phyloP scores from a whole-genome alignment of 2,113 vertebrate genomes.

The Pseudolaguvia tuberculata region DNA sequence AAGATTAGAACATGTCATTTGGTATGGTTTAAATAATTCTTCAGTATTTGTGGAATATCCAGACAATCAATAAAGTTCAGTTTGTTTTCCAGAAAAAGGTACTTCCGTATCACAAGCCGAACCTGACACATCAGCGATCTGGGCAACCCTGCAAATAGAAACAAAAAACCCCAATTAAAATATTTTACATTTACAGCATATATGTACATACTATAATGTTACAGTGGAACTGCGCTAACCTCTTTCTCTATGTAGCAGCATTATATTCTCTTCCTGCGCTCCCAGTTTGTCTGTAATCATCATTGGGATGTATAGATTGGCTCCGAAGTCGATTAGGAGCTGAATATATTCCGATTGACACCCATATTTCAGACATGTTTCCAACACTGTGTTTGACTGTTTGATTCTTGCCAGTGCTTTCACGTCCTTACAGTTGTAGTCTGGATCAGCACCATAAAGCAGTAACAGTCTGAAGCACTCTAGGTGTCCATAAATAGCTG shows the following conservation, averaged over 20 bases:
- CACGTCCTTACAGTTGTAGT: conserved; percentile 69
- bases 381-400: conserved; percentile 72
- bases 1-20: conserved; percentile 46
- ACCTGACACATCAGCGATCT: conserved; percentile 85
- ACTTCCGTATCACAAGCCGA: conserved; percentile 71
- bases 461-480: conserved; percentile 85
- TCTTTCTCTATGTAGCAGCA: conserved; percentile 81
- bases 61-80: conserved; percentile 63
- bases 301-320: conserved; percentile 82
- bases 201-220: background rate
- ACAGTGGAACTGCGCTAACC: conserved; percentile 62
- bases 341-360: conserved; percentile 74
- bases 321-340: conserved; percentile 90
- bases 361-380: conserved; percentile 72
- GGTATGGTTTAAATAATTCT: conserved; percentile 78
- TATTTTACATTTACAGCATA: background rate
- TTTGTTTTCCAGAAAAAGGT: conserved; percentile 57
- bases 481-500: conserved; percentile 82
- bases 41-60: conserved; percentile 76
- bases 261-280: conserved; percentile 69
- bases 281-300: conserved; percentile 62
- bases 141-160: conserved; percentile 72
- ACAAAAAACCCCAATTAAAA: background rate
- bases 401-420: conserved; percentile 62
- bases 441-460: conserved; percentile 76